Evolutionary conservation across 2,888 invertebrate genomes (phyloP).

Genomic region (Siphlonurus alternatus): DNA sequence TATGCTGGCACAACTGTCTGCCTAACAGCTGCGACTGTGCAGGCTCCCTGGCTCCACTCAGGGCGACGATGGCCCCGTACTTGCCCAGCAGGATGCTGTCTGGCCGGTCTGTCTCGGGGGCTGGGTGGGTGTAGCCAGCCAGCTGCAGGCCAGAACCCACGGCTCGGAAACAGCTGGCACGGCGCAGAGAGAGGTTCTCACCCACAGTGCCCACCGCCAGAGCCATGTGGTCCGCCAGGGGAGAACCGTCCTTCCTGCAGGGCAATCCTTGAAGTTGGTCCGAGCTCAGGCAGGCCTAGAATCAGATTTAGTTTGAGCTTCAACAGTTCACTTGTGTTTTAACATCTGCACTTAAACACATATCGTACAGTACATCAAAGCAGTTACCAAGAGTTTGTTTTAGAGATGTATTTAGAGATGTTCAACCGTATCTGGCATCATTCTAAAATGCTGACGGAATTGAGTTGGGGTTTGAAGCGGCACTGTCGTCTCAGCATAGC

Average conservation of each 20-base stretch:
- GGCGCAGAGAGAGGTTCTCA: slow-evolving; percentile 68
- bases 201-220: slow-evolving; percentile 75
- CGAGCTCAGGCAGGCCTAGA: slow-evolving; percentile 34
- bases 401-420: no score
- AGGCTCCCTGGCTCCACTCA: slow-evolving; percentile 29
- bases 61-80: slow-evolving; percentile 70
- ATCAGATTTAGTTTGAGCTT: no score
- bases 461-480: no score
- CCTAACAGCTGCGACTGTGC: slow-evolving; percentile 37
- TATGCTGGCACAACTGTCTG: slow-evolving; percentile 74
- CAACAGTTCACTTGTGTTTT: no score
- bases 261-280: slow-evolving; percentile 48
- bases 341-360: no score
- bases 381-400: slow-evolving; percentile 13
- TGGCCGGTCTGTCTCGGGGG: slow-evolving; percentile 33
- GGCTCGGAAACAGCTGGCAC: slow-evolving; percentile 51
- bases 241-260: slow-evolving; percentile 38
- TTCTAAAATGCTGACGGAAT: no score
- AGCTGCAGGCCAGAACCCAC: slow-evolving; percentile 36
- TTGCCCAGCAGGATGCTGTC: slow-evolving; percentile 37
- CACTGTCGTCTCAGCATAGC: no score
- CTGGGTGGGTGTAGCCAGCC: slow-evolving; percentile 65
- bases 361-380: no score
- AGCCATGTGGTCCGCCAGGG: slow-evolving; percentile 64
- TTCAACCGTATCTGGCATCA: no score